Conservation (phyloP, 2,113 vertebrate genomes). For the Promerops cafer region DNA sequence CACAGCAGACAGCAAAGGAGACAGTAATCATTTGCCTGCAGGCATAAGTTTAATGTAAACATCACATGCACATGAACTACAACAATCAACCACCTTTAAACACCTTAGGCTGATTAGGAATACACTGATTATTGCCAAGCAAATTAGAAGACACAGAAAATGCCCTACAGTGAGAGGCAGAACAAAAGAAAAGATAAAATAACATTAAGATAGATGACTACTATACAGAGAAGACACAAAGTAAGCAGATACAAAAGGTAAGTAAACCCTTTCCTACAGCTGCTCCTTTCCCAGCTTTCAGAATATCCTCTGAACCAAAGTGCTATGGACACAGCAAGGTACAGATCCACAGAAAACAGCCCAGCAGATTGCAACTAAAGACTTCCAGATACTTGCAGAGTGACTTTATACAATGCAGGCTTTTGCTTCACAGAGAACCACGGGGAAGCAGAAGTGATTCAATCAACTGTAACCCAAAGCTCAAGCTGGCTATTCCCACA, state of each 20-base stretch:
- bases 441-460: accelerated
- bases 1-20: background rate
- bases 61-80: background rate
- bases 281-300: background rate
- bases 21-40: background rate
- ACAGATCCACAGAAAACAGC: background rate
- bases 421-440: background rate
- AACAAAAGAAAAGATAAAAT: background rate
- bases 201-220: background rate
- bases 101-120: background rate
- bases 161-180: background rate
- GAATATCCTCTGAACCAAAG: background rate
- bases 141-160: background rate
- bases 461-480: background rate
- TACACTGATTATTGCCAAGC: background rate
- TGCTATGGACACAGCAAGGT: background rate
- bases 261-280: background rate
- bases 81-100: background rate
- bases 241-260: background rate
- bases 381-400: background rate
- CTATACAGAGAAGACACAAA: background rate
- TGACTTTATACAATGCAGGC: background rate
- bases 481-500: background rate
- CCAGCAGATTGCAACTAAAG: background rate
- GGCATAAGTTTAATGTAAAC: background rate